Evolutionary conservation across 2,797 vertebrate genomes (phyloP).

Genomic region (Helostoma temminkii): DNA sequence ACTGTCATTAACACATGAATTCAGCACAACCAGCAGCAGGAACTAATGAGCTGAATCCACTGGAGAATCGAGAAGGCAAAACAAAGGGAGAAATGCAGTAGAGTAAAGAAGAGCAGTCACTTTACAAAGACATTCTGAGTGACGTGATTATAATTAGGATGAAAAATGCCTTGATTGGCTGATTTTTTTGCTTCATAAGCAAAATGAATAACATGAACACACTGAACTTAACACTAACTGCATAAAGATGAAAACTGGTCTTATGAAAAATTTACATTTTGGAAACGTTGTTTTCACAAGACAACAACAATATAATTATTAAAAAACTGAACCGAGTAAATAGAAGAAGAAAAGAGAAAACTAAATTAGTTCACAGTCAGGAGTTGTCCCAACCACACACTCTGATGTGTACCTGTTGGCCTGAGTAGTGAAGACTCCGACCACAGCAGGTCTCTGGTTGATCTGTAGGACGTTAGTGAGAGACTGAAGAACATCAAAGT

Average conservation of each 20-base stretch:
- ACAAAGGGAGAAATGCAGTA: not conserved
- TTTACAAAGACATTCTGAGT: no score
- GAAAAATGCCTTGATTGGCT: no score
- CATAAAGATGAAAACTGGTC: no score
- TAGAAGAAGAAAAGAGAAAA: not conserved
- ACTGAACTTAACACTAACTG: no score
- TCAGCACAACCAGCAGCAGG: not conserved
- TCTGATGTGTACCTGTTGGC: slow-evolving; percentile 88
- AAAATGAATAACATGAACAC: no score
- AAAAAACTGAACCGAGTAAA: not conserved
- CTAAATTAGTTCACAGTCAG: not conserved
- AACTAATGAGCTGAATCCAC: slow-evolving; percentile 12
- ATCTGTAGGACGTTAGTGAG: slow-evolving; percentile 94
- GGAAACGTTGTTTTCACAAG: no score
- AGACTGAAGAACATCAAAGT: slow-evolving; percentile 96
- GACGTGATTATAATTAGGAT: no score
- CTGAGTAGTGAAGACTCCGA: slow-evolving; percentile 97
- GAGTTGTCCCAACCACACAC: not conserved
- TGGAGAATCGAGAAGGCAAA: not conserved
- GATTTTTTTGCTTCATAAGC: no score
- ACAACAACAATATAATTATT: not conserved
- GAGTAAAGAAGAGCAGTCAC: not conserved
- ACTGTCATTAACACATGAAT: not conserved
- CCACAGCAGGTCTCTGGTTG: slow-evolving; percentile 89
- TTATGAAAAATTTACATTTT: no score